A percentile compares a stretch with the other conserved stretches of the same genome.
phyloP scores from a whole-genome alignment of 2,113 vertebrate species.

The Bubo blakistoni region DNA sequence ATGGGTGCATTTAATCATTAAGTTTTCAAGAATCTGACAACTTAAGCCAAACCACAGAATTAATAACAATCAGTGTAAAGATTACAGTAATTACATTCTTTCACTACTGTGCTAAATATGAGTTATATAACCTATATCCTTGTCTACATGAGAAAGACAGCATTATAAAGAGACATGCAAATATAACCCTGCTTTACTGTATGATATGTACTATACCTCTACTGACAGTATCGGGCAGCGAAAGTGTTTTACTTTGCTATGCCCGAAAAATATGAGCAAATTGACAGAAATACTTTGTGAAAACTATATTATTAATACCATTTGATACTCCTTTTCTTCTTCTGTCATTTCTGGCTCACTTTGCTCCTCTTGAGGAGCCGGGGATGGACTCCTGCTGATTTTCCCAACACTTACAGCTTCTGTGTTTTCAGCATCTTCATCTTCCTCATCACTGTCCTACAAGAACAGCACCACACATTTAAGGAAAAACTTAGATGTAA shows the following conservation, averaged over 20 bases:
- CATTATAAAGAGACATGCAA: background rate
- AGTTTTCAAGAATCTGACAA: background rate
- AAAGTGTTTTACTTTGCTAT: background rate
- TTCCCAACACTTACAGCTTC: constrained; percentile 78
- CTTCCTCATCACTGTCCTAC: constrained; percentile 93
- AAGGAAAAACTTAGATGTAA: background rate
- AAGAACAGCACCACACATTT: background rate
- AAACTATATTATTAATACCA: constrained; percentile 76
- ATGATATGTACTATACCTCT: background rate
- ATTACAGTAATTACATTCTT: background rate
- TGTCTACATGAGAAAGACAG: background rate
- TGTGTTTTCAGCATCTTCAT: constrained; percentile 80
- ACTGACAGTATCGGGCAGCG: background rate
- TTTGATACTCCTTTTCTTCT: constrained; percentile 95
- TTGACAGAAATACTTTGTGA: background rate
- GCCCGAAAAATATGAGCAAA: background rate
- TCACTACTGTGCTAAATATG: background rate
- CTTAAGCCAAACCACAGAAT: background rate
- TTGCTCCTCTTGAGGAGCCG: constrained; percentile 86
- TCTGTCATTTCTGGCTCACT: constrained; percentile 97
- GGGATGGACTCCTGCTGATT: constrained; percentile 84
- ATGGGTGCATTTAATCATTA: background rate
- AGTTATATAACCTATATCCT: background rate
- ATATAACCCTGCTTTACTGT: background rate
- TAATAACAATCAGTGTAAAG: background rate